phyloP scores from a whole-genome alignment of 1,140 invertebrate genomes.

The Hylaeus volcanicus region DNA sequence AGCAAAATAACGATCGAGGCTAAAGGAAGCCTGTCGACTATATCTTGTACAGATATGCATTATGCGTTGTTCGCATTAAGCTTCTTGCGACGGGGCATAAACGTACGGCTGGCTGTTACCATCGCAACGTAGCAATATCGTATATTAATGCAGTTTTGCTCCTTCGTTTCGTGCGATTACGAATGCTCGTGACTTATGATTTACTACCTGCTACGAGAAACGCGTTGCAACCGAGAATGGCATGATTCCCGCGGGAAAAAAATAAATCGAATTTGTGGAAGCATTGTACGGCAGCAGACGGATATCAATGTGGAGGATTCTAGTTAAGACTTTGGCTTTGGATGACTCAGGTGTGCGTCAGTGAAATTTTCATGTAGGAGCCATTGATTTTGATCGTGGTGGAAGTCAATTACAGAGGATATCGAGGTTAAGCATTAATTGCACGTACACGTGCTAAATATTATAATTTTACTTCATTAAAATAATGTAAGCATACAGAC shows the following conservation, averaged over 20 bases:
- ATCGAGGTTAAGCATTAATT: too few species aligned
- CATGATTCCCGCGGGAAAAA: not conserved
- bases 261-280: not conserved
- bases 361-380: too few species aligned
- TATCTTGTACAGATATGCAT: conserved; percentile 42
- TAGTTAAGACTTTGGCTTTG: too few species aligned
- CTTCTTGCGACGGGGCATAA: conserved; percentile 33
- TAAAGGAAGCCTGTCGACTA: conserved; percentile 35
- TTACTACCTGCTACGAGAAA: not conserved
- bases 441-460: too few species aligned
- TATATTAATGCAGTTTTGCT: conserved; percentile 10
- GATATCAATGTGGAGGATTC: too few species aligned
- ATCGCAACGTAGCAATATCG: conserved; percentile 27
- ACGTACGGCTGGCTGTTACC: not conserved
- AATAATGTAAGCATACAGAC: too few species aligned
- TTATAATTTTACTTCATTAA: too few species aligned
- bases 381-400: too few species aligned
- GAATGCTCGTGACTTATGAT: conserved; percentile 24
- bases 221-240: not conserved
- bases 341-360: too few species aligned
- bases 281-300: not conserved
- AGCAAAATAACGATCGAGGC: conserved; percentile 52
- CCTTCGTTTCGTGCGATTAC: not conserved
- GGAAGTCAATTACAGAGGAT: too few species aligned
- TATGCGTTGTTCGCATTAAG: conserved; percentile 51